Conservation (phyloP, 1,140 invertebrate genomes). For the Drosophila hydei region DNA sequence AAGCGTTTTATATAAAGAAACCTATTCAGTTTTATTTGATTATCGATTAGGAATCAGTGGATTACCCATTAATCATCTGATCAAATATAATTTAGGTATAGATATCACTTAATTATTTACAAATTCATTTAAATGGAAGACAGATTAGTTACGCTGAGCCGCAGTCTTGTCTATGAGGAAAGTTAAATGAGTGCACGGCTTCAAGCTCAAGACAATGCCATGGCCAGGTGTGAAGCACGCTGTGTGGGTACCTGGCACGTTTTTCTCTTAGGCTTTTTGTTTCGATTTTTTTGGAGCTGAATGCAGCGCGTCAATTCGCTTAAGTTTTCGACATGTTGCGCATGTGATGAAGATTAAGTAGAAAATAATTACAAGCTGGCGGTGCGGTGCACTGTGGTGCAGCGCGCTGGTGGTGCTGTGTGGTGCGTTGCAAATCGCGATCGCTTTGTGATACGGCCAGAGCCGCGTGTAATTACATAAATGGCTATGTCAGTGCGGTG, state of each 20-base stretch:
- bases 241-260: conserved; percentile 4
- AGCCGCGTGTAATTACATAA: conserved; percentile 72
- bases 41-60: too few species aligned
- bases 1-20: too few species aligned
- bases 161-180: too few species aligned
- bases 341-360: conserved; percentile 82
- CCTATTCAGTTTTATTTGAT: too few species aligned
- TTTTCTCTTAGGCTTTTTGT: conserved; percentile 9
- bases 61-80: too few species aligned
- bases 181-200: too few species aligned
- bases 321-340: conserved; percentile 80
- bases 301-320: conserved; percentile 71
- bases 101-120: too few species aligned
- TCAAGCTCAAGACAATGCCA: too few species aligned
- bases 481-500: conserved; percentile 77
- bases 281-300: conserved; percentile 7
- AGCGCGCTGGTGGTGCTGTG: background rate
- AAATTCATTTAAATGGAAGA: too few species aligned
- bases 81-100: too few species aligned
- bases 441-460: conserved; percentile 62
- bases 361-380: conserved; percentile 78
- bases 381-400: conserved; percentile 1
- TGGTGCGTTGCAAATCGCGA: conserved; percentile 46
- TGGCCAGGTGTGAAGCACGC: conserved; percentile 18
- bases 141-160: too few species aligned